phyloP scores from a whole-genome alignment of 2,888 invertebrate species.

The Ceriagrion tenellum region DNA sequence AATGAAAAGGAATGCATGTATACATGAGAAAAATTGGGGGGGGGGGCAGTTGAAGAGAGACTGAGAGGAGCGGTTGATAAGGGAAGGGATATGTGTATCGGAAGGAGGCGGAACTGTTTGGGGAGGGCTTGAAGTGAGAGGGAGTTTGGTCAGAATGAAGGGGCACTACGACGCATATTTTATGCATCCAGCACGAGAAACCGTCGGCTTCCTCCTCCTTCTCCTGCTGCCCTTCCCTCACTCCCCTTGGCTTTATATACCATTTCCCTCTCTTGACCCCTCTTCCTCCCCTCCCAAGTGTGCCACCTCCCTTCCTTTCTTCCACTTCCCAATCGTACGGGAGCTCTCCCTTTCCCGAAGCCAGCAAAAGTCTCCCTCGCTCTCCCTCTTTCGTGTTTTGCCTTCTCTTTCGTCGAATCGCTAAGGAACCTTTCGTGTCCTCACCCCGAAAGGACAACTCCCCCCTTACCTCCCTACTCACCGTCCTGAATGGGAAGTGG shows the following conservation, averaged over 20 bases:
- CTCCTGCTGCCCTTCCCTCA: not conserved
- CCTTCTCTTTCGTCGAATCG: not conserved
- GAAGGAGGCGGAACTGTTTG: not conserved
- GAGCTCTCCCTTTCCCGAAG: not conserved
- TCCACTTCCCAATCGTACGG: not conserved
- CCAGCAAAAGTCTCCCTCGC: not conserved
- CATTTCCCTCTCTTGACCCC: not conserved
- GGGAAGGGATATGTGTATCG: not conserved
- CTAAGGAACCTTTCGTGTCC: not conserved
- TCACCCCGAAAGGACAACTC: constrained; percentile 24
- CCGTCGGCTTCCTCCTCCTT: not conserved
- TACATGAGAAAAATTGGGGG: not conserved
- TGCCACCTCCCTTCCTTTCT: not conserved
- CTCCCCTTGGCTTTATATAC: not conserved
- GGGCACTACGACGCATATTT: constrained; percentile 66
- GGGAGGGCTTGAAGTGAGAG: not conserved
- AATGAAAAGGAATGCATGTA: constrained; percentile 19
- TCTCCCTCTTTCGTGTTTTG: not conserved
- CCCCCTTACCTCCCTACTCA: not conserved
- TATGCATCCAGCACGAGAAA: constrained; percentile 54
- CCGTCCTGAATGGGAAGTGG: not conserved
- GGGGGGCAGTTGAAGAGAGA: not conserved
- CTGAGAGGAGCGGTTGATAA: not conserved
- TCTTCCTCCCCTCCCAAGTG: not conserved
- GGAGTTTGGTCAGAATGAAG: constrained; percentile 52